Percentiles rank a stretch among this genome's conserved stretches.
Evolutionary conservation across 2,113 vertebrate genomes (phyloP).

Genomic region (Perca schrenkii): DNA sequence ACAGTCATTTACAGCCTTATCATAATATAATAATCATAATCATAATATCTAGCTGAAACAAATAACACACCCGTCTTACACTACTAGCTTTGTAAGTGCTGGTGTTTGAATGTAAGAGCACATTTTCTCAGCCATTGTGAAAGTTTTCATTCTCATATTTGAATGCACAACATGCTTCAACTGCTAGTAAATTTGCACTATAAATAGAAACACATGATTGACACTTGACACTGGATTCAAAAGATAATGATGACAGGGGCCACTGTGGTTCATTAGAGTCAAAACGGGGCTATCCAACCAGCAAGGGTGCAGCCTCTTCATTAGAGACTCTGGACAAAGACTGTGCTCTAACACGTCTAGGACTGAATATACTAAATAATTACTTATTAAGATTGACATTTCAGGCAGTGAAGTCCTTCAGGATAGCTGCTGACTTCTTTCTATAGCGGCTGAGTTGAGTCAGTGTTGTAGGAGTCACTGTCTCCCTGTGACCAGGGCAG

Average conservation of each 20-base stretch:
- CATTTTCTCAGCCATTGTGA: not conserved
- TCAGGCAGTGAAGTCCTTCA: not conserved
- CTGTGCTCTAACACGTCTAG: not conserved
- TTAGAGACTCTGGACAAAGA: constrained; percentile 1
- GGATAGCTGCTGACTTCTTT: not conserved
- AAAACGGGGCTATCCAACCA: not conserved
- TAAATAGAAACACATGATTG: constrained; percentile 12
- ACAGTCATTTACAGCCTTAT: too few relatives aligned
- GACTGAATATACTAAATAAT: constrained; percentile 3
- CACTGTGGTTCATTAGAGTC: constrained; percentile 20
- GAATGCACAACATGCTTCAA: not conserved
- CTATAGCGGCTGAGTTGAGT: constrained; percentile 11
- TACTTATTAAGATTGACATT: constrained; percentile 9
- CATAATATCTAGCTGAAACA: not conserved
- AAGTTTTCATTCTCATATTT: constrained; percentile 7
- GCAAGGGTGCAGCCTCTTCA: constrained; percentile 12
- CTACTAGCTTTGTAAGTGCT: not conserved
- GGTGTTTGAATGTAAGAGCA: constrained; percentile 9
- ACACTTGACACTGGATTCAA: constrained; percentile 13
- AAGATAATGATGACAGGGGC: constrained; percentile 5
- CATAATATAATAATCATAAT: too few relatives aligned
- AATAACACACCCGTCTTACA: not conserved
- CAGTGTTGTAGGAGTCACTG: constrained; percentile 23
- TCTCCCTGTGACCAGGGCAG: constrained; percentile 37
- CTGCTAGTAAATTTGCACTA: not conserved